These are phyloP conservation scores for Cryptocheilus praepositus DNA, from an alignment of 2,888 invertebrate genomes.

Conservation along the genomic window DNA sequence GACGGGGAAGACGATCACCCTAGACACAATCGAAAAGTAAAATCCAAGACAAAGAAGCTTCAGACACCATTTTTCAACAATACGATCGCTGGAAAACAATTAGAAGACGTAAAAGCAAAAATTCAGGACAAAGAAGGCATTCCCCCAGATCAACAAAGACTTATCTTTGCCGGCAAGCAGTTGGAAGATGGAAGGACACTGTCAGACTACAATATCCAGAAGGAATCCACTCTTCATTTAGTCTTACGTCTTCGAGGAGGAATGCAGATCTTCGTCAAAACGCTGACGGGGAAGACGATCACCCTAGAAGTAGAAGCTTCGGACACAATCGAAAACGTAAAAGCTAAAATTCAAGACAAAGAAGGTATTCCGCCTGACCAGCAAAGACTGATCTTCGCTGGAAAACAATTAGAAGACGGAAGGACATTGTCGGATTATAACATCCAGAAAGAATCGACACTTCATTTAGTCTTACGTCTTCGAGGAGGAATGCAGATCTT, in stretches of 20 bases:
- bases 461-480: conserved; percentile 31
- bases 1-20: too few relatives aligned
- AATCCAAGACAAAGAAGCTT: too few relatives aligned
- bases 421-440: conserved; percentile 93
- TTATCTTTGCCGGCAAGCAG: not conserved
- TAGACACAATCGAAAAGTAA: too few relatives aligned
- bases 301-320: conserved; percentile 78
- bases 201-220: conserved; percentile 1
- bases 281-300: conserved; percentile 87
- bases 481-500: conserved; percentile 89
- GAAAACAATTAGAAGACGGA: conserved; percentile 95
- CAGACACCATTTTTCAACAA: too few relatives aligned
- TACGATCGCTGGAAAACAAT: too few relatives aligned
- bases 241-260: conserved; percentile 1
- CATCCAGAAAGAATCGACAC: conserved; percentile 92
- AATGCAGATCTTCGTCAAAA: conserved; percentile 73
- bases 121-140: conserved; percentile 6
- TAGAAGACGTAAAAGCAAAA: not conserved
- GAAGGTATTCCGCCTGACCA: conserved; percentile 88
- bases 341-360: conserved; percentile 91
- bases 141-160: not conserved
- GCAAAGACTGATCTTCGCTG: conserved; percentile 74
- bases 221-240: conserved; percentile 4
- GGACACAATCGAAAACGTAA: conserved; percentile 94
- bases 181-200: conserved; percentile 1